A percentile compares a stretch with the other conserved stretches of the same genome.
Conservation (phyloP, 2,113 vertebrate genomes). For the Syngnathus floridae region DNA sequence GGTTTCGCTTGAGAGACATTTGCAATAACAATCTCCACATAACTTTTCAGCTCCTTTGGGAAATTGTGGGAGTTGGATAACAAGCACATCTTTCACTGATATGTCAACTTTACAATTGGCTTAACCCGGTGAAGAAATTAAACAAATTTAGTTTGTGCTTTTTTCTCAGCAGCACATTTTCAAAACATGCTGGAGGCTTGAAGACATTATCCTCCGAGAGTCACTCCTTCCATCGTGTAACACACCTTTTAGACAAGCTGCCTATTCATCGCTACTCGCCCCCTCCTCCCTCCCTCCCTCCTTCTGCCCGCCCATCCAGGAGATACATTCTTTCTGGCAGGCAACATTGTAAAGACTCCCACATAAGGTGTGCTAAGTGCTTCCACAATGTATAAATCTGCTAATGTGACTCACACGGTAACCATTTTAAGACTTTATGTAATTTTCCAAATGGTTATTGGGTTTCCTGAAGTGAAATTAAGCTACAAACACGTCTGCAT, state of each 20-base stretch:
- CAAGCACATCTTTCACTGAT: conserved; percentile 7
- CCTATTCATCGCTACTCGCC: conserved; percentile 43
- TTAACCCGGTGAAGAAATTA: conserved; percentile 32
- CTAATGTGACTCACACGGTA: conserved; percentile 30
- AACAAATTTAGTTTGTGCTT: conserved; percentile 23
- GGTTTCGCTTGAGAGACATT: conserved; percentile 31
- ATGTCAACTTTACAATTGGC: conserved; percentile 11
- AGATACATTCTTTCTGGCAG: conserved; percentile 36
- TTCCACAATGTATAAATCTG: conserved; percentile 6
- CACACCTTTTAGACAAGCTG: conserved; percentile 49
- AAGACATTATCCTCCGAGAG: conserved; percentile 32
- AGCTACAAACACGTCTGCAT: background rate
- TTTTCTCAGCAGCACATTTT: conserved; percentile 37
- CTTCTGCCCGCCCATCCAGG: conserved; percentile 13
- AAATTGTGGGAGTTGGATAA: conserved; percentile 3
- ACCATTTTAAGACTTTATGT: background rate
- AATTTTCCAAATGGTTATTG: background rate
- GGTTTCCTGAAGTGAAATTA: conserved; percentile 2
- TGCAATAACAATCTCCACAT: conserved; percentile 11
- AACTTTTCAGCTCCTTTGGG: conserved; percentile 7
- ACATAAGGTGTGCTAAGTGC: conserved; percentile 12
- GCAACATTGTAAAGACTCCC: conserved; percentile 27
- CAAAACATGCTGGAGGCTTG: conserved; percentile 28
- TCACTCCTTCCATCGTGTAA: conserved; percentile 55
- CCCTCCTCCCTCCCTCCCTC: background rate